These are phyloP conservation scores for Dryobota labecula DNA, from an alignment of 2,888 invertebrate species.

Conservation along the genomic window DNA sequence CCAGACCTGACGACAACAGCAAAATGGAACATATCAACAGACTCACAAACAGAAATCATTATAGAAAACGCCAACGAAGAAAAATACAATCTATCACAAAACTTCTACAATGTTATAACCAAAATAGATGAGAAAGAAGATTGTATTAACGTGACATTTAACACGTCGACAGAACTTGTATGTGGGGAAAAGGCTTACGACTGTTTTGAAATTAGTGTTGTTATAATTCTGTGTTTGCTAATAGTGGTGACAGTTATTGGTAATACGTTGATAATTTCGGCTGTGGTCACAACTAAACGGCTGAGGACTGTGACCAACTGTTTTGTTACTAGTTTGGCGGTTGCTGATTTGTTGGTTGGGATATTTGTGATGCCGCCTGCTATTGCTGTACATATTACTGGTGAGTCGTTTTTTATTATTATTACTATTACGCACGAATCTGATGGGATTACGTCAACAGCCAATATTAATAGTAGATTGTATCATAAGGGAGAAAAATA, in stretches of 20 bases:
- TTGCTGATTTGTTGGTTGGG: slow-evolving; percentile 98
- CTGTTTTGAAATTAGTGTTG: slow-evolving; percentile 90
- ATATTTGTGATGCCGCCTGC: slow-evolving; percentile 98
- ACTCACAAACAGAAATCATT: slow-evolving; percentile 73
- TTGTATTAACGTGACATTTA: slow-evolving; percentile 64
- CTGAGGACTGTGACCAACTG: slow-evolving; percentile 98
- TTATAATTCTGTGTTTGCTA: slow-evolving; percentile 91
- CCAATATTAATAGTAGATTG: too few relatives aligned
- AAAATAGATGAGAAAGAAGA: slow-evolving; percentile 66
- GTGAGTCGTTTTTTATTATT: slow-evolving; percentile 86
- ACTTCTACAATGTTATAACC: slow-evolving; percentile 76
- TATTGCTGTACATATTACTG: slow-evolving; percentile 96
- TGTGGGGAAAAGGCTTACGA: slow-evolving; percentile 77
- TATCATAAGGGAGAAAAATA: too few relatives aligned
- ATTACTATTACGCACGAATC: too few relatives aligned
- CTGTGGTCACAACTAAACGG: slow-evolving; percentile 96
- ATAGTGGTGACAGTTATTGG: slow-evolving; percentile 95
- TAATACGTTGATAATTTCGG: slow-evolving; percentile 96
- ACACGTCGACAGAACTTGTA: slow-evolving; percentile 61
- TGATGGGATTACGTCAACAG: too few relatives aligned
- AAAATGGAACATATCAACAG: slow-evolving; percentile 82
- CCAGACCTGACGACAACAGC: slow-evolving; percentile 73
- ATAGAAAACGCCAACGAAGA: slow-evolving; percentile 80
- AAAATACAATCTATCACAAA: slow-evolving; percentile 76
- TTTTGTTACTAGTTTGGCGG: slow-evolving; percentile 98